phyloP scores from a whole-genome alignment of 2,797 vertebrate species.

The Myotis pilosus region DNA sequence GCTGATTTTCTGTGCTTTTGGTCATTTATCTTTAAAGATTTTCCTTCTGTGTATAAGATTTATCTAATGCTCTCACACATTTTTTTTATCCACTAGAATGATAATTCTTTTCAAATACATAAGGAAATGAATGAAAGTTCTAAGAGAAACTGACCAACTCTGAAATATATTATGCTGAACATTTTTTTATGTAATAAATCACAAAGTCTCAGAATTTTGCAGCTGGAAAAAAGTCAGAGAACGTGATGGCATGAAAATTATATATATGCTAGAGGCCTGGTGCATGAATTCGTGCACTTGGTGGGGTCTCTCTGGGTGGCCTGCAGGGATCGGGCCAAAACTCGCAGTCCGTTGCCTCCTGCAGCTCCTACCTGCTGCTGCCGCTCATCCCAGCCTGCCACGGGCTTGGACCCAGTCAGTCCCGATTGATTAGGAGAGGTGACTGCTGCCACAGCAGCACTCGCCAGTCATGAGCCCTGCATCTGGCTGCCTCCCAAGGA shows the following conservation, averaged over 20 bases:
- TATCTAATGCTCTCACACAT: background rate
- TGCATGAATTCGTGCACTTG: too few relatives aligned
- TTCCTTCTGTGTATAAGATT: constrained; percentile 21
- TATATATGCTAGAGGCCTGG: background rate
- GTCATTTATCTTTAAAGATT: constrained; percentile 50
- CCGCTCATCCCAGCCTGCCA: too few relatives aligned
- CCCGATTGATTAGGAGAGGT: too few relatives aligned
- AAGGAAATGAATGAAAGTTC: constrained; percentile 35
- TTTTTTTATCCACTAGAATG: constrained; percentile 15
- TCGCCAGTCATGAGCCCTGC: too few relatives aligned
- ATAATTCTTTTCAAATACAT: constrained; percentile 41
- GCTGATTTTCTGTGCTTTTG: constrained; percentile 12
- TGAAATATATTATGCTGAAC: constrained; percentile 40
- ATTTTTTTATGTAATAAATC: constrained; percentile 23
- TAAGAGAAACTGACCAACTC: background rate
- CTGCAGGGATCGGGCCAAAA: too few relatives aligned
- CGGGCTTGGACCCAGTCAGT: too few relatives aligned
- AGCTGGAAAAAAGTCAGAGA: background rate
- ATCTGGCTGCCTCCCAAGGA: too few relatives aligned
- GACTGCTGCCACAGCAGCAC: too few relatives aligned
- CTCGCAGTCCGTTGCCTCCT: too few relatives aligned
- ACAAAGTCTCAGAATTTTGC: background rate
- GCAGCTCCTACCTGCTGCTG: too few relatives aligned
- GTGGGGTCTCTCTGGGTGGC: too few relatives aligned
- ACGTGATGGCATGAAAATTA: background rate